Evolutionary conservation across 2,888 invertebrate genomes (phyloP).

Genomic region (Siphonodentalium dalli): DNA sequence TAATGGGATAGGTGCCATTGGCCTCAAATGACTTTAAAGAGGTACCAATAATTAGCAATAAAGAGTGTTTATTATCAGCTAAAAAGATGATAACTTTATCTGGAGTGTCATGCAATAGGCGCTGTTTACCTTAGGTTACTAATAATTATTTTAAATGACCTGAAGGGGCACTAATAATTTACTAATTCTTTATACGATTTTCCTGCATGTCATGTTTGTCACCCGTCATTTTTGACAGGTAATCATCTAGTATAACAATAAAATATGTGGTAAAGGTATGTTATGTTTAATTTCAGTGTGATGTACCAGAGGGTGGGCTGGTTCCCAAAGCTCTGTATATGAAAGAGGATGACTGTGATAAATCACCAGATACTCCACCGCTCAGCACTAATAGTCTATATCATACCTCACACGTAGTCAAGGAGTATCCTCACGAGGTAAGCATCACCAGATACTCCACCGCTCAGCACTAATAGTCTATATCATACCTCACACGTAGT

Average conservation of each 20-base stretch:
- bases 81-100: too few species aligned
- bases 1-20: too few species aligned
- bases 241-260: background rate
- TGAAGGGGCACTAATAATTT: too few species aligned
- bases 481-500: conserved; percentile 65
- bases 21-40: too few species aligned
- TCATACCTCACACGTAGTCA: conserved; percentile 63
- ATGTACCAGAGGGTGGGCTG: conserved; percentile 84
- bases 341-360: conserved; percentile 56
- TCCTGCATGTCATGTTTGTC: too few species aligned
- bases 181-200: too few species aligned
- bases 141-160: too few species aligned
- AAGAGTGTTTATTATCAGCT: too few species aligned
- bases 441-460: conserved; percentile 61
- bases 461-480: conserved; percentile 53
- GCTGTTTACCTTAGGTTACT: too few species aligned
- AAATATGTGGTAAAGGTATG: background rate
- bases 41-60: too few species aligned
- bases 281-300: conserved; percentile 71
- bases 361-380: conserved; percentile 62
- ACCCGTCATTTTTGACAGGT: too few species aligned
- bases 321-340: conserved; percentile 80
- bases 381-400: conserved; percentile 60
- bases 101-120: too few species aligned
- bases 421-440: conserved; percentile 67